These are phyloP conservation scores for Intellagama lesueurii DNA, from an alignment of 2,797 vertebrate genomes.

Conservation along the genomic window DNA sequence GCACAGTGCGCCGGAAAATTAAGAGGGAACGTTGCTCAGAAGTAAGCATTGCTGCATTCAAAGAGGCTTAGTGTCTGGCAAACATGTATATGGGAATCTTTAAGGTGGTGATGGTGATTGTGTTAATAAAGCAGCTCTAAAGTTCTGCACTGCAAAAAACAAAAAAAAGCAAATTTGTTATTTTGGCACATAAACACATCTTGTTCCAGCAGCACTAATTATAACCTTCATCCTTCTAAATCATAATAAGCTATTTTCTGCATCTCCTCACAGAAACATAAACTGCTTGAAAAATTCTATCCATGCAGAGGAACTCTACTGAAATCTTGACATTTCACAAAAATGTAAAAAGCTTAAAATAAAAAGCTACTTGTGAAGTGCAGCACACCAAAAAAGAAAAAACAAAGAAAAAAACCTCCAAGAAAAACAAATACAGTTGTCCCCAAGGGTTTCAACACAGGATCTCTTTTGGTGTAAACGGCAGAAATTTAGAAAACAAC, in stretches of 20 bases:
- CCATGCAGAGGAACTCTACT: conserved; percentile 55
- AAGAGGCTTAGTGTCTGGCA: background rate
- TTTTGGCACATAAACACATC: conserved; percentile 51
- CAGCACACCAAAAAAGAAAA: conserved; percentile 45
- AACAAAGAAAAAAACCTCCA: background rate
- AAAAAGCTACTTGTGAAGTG: conserved; percentile 67
- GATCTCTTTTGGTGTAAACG: conserved; percentile 70
- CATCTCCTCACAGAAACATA: conserved; percentile 52
- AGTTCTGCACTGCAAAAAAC: conserved; percentile 4
- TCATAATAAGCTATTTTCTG: conserved; percentile 32
- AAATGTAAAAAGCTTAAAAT: conserved; percentile 57
- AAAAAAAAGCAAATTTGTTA: conserved; percentile 21
- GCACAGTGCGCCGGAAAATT: too few species aligned
- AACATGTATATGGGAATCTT: background rate
- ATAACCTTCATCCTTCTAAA: background rate
- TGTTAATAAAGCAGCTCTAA: background rate
- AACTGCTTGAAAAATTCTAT: conserved; percentile 56
- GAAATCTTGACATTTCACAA: conserved; percentile 49
- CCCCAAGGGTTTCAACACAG: conserved; percentile 76
- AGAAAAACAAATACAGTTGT: conserved; percentile 1
- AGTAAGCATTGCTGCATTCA: background rate
- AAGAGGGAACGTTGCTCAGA: background rate
- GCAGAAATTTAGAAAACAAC: conserved; percentile 52
- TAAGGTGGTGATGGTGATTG: background rate
- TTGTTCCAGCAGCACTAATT: background rate